Evolutionary conservation across 2,888 invertebrate species (phyloP), one percentile per base, ranked within the genome.

Genomic region (Orthosia incerta): DNA sequence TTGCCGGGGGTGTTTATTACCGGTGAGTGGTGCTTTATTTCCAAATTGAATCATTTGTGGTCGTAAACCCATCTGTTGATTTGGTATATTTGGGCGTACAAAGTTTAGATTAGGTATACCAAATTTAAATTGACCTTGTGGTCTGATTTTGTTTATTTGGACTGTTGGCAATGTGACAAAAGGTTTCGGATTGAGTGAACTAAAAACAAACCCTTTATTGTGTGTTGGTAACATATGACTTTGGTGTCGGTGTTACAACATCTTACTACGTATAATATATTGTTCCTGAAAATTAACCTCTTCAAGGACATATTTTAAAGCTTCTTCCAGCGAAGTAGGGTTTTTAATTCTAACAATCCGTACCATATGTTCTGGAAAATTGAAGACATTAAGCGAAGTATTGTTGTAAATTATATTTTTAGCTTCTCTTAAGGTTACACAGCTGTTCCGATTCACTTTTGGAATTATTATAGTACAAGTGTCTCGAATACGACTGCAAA

Each of bases 251-350:
- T 46, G 46, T 46, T 13, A 15, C 46, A 46, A 15, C 46, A 46
- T 46, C 31, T 31, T 31, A 31, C 31, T 7, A 31, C 31, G 31
- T 20, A 60, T 39, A 60, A n/a, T 39, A 39, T 39, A 39, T 20
- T 59, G 59, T 39, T 60, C 59, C 39, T 60, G 59, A 15, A 39
- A 60, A 0, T 60, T 60, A 60, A 60, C 59, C 15, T 60, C 39
- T 60, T 39, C 59, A 60, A 60, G 39, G 15, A 56, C 23, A 23
- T 56, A 56, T 56, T 56, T 23, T 26, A 56, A 56, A 26, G 31
- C 23, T 23, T 26, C 20, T 16, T 26, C 16, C 12, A 31, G 5
- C 12, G 59, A 13, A n/a, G 7, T n/a, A n/a, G 31, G 59, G n/a
- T 59, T 59, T 59, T 59, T 59, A 31, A 59, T 59, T 59, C 59